Conservation (phyloP, 2,113 vertebrate genomes). For the Misgurnus anguillicaudatus region DNA sequence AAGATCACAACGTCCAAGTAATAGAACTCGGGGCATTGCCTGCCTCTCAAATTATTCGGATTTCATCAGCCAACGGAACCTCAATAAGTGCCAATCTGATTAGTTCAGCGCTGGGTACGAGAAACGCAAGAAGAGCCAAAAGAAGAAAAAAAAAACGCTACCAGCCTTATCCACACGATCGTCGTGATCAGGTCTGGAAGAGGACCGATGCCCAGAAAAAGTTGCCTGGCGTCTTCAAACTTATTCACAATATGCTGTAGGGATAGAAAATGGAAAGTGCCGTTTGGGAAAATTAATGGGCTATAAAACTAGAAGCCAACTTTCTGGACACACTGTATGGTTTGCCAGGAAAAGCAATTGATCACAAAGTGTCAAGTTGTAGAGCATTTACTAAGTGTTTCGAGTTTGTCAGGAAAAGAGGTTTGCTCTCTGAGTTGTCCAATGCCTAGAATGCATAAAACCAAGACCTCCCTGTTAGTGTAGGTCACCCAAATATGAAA, state of each 20-base stretch:
- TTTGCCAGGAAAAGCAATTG: conserved; percentile 36
- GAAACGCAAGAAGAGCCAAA: conserved; percentile 7
- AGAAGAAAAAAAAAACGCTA: neutral
- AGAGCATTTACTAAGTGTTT: conserved; percentile 4
- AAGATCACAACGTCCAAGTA: conserved; percentile 23
- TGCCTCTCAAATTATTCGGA: conserved; percentile 16
- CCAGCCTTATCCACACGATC: conserved; percentile 43
- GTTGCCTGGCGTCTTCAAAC: conserved; percentile 2
- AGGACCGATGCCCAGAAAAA: conserved; percentile 22
- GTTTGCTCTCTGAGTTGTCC: neutral
- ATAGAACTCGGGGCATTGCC: conserved; percentile 5
- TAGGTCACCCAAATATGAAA: neutral
- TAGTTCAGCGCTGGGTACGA: conserved; percentile 26
- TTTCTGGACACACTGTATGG: conserved; percentile 27
- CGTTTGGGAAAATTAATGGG: conserved; percentile 45
- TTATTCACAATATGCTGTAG: conserved; percentile 21
- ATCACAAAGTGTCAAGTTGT: conserved; percentile 27
- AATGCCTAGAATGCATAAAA: neutral
- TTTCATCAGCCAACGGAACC: conserved; percentile 24
- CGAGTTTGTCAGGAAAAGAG: conserved; percentile 13
- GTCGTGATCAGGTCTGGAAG: conserved; percentile 24
- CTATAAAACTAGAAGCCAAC: conserved; percentile 37
- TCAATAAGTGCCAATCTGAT: conserved; percentile 48
- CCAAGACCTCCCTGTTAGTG: neutral
- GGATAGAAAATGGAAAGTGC: conserved; percentile 13